Conservation (phyloP, 2,113 vertebrate genomes). For the Phalacrocorax brasilianus region DNA sequence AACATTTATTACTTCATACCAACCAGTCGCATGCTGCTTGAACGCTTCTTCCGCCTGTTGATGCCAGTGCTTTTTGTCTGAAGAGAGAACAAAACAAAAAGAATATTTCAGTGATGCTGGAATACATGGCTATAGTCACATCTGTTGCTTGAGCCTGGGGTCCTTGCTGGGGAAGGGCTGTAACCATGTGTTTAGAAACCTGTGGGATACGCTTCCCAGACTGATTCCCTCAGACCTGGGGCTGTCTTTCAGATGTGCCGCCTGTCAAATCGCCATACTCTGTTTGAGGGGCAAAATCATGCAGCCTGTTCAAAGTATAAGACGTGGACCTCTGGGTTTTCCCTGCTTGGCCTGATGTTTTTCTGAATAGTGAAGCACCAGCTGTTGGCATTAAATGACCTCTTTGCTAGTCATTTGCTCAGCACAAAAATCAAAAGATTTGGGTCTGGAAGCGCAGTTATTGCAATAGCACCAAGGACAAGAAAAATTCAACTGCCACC, state of each 20-base stretch:
- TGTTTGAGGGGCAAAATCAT: not conserved
- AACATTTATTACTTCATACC: slow-evolving; percentile 73
- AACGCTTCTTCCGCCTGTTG: slow-evolving; percentile 94
- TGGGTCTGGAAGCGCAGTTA: not conserved
- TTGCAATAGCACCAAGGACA: not conserved
- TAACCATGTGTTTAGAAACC: not conserved
- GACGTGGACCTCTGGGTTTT: not conserved
- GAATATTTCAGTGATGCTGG: slow-evolving; percentile 34
- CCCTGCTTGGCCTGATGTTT: not conserved
- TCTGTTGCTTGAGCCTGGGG: not conserved
- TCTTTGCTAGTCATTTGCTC: not conserved
- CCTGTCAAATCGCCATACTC: not conserved
- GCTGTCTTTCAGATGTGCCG: rapidly evolving
- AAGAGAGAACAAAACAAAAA: slow-evolving; percentile 21
- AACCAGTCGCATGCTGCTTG: slow-evolving; percentile 99
- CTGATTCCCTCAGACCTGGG: not conserved
- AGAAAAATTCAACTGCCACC: slow-evolving; percentile 2
- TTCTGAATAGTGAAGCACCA: not conserved
- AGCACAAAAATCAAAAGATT: not conserved
- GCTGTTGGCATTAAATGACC: not conserved
- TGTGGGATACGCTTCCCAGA: rapidly evolving
- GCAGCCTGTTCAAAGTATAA: not conserved
- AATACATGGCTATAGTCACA: not conserved
- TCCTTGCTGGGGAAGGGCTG: not conserved
- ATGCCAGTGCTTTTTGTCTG: slow-evolving; percentile 95